These are phyloP conservation scores for Ptilodon capucinus DNA, from an alignment of 2,888 invertebrate species.

Conservation along the genomic window DNA sequence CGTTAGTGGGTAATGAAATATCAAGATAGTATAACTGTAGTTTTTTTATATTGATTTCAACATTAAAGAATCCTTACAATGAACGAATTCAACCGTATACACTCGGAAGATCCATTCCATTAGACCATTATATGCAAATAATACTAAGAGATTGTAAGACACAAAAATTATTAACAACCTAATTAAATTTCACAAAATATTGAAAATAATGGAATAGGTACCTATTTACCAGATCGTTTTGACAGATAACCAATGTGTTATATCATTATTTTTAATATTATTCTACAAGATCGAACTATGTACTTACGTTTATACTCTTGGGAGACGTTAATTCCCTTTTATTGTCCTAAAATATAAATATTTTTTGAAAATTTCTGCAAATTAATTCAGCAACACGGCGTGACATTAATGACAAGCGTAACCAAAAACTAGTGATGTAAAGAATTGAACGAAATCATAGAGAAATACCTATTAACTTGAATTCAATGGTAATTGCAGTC, in stretches of 20 bases:
- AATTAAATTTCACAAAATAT: not conserved
- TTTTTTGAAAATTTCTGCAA: conserved; percentile 17
- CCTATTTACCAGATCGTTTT: conserved; percentile 29
- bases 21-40: not conserved
- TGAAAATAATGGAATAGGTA: conserved; percentile 14
- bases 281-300: not conserved
- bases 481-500: too few relatives aligned
- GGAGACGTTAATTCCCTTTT: conserved; percentile 6
- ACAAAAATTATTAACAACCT: not conserved
- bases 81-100: not conserved
- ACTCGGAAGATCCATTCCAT: not conserved
- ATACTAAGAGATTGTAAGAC: not conserved
- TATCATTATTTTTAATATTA: not conserved
- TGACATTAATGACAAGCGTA: conserved; percentile 26
- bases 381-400: conserved; percentile 9
- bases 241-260: conserved; percentile 15
- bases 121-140: not conserved
- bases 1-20: too few relatives aligned
- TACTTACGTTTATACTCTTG: conserved; percentile 22
- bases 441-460: too few relatives aligned
- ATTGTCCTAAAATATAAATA: conserved; percentile 11
- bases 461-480: too few relatives aligned
- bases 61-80: conserved; percentile 22
- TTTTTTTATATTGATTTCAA: conserved; percentile 2
- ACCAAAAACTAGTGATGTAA: conserved; percentile 4